Evolutionary conservation across 2,113 vertebrate species (phyloP).

Genomic region (Pterocles gutturalis): DNA sequence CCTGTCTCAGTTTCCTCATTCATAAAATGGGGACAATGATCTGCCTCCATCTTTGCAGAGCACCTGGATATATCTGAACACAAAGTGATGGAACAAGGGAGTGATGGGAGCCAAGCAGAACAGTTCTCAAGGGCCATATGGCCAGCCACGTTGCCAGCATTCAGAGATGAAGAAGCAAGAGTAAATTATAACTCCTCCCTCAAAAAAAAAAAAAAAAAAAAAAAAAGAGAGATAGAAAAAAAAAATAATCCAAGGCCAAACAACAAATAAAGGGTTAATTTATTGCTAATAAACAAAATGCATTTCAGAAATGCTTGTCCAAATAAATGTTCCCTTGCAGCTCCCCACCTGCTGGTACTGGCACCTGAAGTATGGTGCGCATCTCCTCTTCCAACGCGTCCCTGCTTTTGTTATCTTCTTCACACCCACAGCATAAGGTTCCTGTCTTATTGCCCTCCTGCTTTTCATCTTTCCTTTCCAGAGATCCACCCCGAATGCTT

Average conservation of each 20-base stretch:
- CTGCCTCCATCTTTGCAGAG: neutral
- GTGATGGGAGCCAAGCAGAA: neutral
- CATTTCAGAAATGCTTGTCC: neutral
- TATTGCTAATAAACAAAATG: neutral
- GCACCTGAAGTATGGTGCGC: neutral
- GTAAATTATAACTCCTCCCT: neutral
- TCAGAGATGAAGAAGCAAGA: neutral
- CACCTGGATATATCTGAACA: conserved; percentile 6
- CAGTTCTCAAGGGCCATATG: neutral
- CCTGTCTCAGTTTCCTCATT: conserved; percentile 30
- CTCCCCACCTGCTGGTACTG: neutral
- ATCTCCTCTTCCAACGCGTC: neutral
- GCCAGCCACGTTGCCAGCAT: neutral
- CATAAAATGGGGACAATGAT: neutral
- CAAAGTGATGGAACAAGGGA: neutral
- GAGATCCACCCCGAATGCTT: neutral
- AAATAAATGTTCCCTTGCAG: neutral
- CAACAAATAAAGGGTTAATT: neutral
- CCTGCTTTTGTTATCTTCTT: neutral
- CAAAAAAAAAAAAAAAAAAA: neutral
- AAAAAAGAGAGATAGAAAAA: too few relatives aligned
- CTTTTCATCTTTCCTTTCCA: neutral
- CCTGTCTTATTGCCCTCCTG: neutral
- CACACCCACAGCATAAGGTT: neutral
- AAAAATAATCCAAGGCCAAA: neutral